Evolutionary conservation across 2,113 vertebrate genomes (phyloP), one percentile per base, ranked within the genome.

Genomic region (Clarias batrachus): DNA sequence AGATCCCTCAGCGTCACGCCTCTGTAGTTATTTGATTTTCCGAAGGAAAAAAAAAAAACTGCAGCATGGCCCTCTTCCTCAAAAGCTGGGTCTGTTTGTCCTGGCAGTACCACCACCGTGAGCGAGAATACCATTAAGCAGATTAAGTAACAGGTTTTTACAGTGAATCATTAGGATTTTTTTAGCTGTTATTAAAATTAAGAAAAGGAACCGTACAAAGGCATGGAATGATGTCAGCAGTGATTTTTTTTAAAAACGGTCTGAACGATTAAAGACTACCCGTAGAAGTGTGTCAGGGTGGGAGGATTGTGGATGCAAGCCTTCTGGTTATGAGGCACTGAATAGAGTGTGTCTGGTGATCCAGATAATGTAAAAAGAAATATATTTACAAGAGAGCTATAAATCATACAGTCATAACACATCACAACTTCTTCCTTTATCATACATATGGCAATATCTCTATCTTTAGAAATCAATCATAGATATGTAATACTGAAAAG

Each of bases 351-450:
- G 83, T 78, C 52, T 78, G 65, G 85, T 87, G 84, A 63, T 85
- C 73, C 54, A n/a, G 79, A 85, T 85, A 71, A 85, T 81, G 52
- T 59, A 81, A 30, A 48, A 81, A 56, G 37, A 77, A 73, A 82
- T 85, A 87, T 73, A 82, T 68, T 85, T 57, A 68, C 73, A 48
- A 73, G 54, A 73, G 19, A 13, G 56, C 84, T 41, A 57, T 92
- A 91, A 93, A 91, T 91, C 89, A 91, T 89, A 78, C 56, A 56
- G 59, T 82, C 82, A 88, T 86, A 84, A 62, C 79, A 77, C 83
- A 82, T 85, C 87, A 83, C 86, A 81, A 1, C 71, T 68, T 82
- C 77, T 87, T 10, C 33, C 41, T 84, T 74, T 8, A 48, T 81
- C 57, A 82, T 89, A 70, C 84, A 87, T 88, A 89, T 82, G 82